Evolutionary conservation across 2,797 vertebrate species (phyloP).

Genomic region (Tenualosa thibaudeaui): DNA sequence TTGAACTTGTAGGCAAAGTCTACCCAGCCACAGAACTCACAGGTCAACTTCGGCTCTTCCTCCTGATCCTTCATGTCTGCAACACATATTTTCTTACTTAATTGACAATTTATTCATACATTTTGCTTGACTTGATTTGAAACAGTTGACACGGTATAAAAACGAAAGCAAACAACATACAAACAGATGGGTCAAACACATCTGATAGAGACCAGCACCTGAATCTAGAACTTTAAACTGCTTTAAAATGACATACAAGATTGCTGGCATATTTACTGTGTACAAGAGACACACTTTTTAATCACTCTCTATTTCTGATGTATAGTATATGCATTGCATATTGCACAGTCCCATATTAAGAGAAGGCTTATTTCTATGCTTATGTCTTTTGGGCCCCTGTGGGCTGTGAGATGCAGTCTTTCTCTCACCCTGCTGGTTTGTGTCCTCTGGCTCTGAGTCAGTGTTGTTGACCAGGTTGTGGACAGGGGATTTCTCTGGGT

Average conservation of each 20-base stretch:
- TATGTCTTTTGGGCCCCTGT: not conserved
- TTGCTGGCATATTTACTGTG: not conserved
- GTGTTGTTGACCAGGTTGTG: slow-evolving; percentile 79
- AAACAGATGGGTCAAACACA: not conserved
- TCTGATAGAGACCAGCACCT: not conserved
- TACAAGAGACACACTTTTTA: not conserved
- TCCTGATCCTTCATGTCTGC: slow-evolving; percentile 81
- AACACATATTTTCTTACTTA: not conserved
- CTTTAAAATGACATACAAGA: not conserved
- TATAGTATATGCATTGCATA: too few relatives aligned
- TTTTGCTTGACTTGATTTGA: not conserved
- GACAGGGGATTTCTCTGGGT: slow-evolving; percentile 82
- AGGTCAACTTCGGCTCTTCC: slow-evolving; percentile 90
- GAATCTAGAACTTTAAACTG: not conserved
- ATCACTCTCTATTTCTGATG: too few relatives aligned
- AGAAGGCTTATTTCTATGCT: not conserved
- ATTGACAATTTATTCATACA: not conserved
- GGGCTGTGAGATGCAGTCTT: not conserved
- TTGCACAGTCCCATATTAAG: too few relatives aligned
- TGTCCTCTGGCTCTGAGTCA: slow-evolving; percentile 90
- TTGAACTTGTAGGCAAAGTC: slow-evolving; percentile 97
- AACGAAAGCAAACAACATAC: not conserved
- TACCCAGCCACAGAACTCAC: slow-evolving; percentile 94
- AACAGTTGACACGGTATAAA: not conserved
- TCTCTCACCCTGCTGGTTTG: slow-evolving; percentile 80